Evolutionary conservation across 2,797 vertebrate genomes (phyloP), one percentile per base, ranked within the genome.

Genomic region (Pogoniulus pusillus): DNA sequence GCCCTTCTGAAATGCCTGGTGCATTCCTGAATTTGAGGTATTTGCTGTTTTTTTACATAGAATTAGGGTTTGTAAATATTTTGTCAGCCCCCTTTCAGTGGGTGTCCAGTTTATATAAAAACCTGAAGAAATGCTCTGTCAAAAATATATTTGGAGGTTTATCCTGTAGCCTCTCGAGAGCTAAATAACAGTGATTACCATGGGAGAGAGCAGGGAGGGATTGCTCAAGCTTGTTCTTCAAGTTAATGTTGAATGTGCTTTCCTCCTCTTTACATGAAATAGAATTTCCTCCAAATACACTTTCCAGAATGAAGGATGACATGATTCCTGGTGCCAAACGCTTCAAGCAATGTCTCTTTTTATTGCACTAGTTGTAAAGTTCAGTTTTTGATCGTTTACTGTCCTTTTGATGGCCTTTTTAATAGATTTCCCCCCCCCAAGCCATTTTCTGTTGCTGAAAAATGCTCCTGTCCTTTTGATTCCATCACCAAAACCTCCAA

Each of bases 1-100:
- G 12, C 53, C 85, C 88, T 91, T 79, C 95, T 97, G 62, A 95
- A 93, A 86, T 94, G 80, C 82, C 86, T 96, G 73, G 91, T 90
- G 77, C 81, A 82, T 94, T 91, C 45, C 71, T 92, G 12, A 55
- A 58, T 87, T 94, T 92, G 65, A 88, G 34, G 23, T 74, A 76
- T 60, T 84, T 90, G 51, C 94, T 82, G 77, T 90, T 41, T 49
- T 41, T 96, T 96, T 94, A 55, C 91, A 77, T 55, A 41, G 49
- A 81, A 43, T 82, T 92, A 32, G 74, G 53, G 96, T 95, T 89
- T 91, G 63, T 93, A 95, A 91, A 77, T 91, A 79, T 87, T 91
- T 90, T 85, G 43, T 77, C 72, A 75, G 47, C 72, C 68, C 89
- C 47, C 30, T 96, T 96, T 92, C 65, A 85, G 71, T 72, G 82